These are phyloP conservation scores for Fragum sueziense DNA, from an alignment of 2,888 invertebrate genomes.

Conservation along the genomic window DNA sequence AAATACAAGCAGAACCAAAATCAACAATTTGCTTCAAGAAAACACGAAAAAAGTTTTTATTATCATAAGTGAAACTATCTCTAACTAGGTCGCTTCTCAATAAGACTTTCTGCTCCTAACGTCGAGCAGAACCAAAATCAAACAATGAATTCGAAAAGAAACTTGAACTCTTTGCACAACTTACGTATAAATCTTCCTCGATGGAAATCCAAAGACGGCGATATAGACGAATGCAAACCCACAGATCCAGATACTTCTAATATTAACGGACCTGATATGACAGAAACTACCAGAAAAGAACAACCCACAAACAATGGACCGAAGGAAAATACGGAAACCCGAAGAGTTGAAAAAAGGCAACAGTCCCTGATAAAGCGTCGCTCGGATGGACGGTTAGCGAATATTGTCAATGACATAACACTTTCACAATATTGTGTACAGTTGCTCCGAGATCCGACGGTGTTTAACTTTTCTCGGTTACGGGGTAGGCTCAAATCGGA, in stretches of 20 bases:
- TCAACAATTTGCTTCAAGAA: too few species aligned
- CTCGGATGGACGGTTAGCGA: conserved; percentile 66
- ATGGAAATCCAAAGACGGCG: background rate
- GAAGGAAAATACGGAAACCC: background rate
- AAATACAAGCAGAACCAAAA: too few species aligned
- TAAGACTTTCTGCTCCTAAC: background rate
- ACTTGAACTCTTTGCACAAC: conserved; percentile 29
- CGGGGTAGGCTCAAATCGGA: conserved; percentile 71
- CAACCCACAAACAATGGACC: background rate
- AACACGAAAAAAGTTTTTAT: too few species aligned
- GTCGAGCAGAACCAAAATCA: background rate
- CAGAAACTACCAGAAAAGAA: background rate
- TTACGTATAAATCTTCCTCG: conserved; percentile 30
- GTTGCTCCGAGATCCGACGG: conserved; percentile 71
- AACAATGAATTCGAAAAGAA: conserved; percentile 36
- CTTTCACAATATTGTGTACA: conserved; percentile 69
- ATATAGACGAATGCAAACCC: background rate
- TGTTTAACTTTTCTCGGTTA: conserved; percentile 75
- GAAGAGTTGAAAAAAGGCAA: background rate
- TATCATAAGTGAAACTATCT: too few species aligned
- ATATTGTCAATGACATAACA: conserved; percentile 65
- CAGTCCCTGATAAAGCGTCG: conserved; percentile 3
- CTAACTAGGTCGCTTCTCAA: too few species aligned
- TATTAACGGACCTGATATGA: background rate
- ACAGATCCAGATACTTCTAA: background rate